These are phyloP conservation scores for Athalia rosae DNA, from an alignment of 2,888 invertebrate genomes.

Conservation along the genomic window DNA sequence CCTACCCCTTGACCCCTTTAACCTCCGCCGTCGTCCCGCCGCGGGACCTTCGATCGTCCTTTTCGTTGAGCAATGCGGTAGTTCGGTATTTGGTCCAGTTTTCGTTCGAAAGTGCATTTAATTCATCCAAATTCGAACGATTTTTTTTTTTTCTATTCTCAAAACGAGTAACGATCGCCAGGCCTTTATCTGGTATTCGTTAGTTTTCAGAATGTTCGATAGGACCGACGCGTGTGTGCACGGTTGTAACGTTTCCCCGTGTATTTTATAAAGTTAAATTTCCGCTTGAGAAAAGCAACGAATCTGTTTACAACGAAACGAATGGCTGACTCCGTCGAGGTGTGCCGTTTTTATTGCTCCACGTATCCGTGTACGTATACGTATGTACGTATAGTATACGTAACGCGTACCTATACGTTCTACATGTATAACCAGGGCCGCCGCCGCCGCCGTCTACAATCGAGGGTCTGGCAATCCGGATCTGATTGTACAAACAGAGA, in stretches of 20 bases:
- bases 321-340: slow-evolving; percentile 28
- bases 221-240: neutral
- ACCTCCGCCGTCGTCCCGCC: neutral
- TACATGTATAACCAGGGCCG: neutral
- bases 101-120: neutral
- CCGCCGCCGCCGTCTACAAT: neutral
- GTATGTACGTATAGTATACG: too few species aligned
- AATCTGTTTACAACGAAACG: slow-evolving; percentile 36
- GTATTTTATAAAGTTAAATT: slow-evolving; percentile 1
- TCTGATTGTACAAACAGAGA: slow-evolving; percentile 15
- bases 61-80: slow-evolving; percentile 29
- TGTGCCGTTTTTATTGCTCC: slow-evolving; percentile 31
- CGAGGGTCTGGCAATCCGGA: slow-evolving; percentile 34
- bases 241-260: neutral
- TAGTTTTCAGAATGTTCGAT: too few species aligned
- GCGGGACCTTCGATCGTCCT: slow-evolving; percentile 22
- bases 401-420: neutral
- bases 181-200: neutral
- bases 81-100: slow-evolving; percentile 19
- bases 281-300: slow-evolving; percentile 29
- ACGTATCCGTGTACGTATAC: too few species aligned
- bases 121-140: too few species aligned
- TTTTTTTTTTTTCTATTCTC: neutral
- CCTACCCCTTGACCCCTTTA: slow-evolving; percentile 22
- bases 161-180: neutral